Evolutionary conservation across 1,140 invertebrate species (phyloP).

Genomic region (Carposina sasakii): DNA sequence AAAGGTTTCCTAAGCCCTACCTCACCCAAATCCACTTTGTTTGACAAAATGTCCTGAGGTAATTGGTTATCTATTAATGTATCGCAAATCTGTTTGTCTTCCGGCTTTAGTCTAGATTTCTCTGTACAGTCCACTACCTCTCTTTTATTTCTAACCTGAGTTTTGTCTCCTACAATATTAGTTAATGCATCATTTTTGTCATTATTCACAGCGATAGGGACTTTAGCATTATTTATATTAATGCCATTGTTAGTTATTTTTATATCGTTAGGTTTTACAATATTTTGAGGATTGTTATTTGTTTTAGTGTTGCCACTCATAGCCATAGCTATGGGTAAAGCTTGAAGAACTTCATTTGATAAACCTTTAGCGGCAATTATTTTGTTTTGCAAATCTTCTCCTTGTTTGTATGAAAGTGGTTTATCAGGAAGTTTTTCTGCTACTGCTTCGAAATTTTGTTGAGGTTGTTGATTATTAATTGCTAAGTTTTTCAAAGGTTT

Average conservation of each 20-base stretch:
- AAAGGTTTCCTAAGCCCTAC: slow-evolving; percentile 31
- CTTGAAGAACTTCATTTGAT: background rate
- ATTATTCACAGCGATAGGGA: slow-evolving; percentile 30
- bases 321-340: slow-evolving; percentile 13
- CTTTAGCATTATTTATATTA: slow-evolving; percentile 22
- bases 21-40: slow-evolving; percentile 42
- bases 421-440: slow-evolving; percentile 37
- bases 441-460: slow-evolving; percentile 8
- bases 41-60: slow-evolving; percentile 22
- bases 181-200: slow-evolving; percentile 16
- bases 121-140: slow-evolving; percentile 55
- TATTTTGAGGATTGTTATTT: no score
- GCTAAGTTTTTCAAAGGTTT: background rate
- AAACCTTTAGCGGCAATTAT: slow-evolving; percentile 1
- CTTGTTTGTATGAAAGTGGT: slow-evolving; percentile 55
- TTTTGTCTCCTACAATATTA: slow-evolving; percentile 11
- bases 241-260: slow-evolving; percentile 22
- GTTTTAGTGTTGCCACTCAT: slow-evolving; percentile 14
- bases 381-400: slow-evolving; percentile 41
- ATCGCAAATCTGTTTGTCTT: slow-evolving; percentile 54
- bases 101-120: slow-evolving; percentile 34
- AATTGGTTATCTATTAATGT: slow-evolving; percentile 27
- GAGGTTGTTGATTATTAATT: background rate
- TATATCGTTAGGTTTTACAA: no score
- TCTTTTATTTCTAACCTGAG: slow-evolving; percentile 44